These are phyloP conservation scores for Anas flavirostris DNA, from an alignment of 2,797 vertebrate species.

Conservation along the genomic window DNA sequence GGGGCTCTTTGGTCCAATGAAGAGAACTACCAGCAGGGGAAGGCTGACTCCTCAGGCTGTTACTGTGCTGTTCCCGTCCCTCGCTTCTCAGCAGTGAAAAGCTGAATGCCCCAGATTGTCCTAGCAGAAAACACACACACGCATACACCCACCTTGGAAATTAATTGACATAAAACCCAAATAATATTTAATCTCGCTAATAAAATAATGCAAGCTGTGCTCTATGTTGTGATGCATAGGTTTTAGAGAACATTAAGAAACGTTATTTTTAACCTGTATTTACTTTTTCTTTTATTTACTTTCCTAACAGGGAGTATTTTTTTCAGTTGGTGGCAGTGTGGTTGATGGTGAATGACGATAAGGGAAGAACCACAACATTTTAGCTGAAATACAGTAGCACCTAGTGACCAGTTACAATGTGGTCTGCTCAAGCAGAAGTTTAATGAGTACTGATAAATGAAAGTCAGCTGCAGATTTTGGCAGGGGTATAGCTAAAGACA, in stretches of 20 bases:
- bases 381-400: neutral
- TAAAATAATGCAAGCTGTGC: neutral
- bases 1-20: neutral
- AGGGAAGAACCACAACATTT: neutral
- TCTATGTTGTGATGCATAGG: neutral
- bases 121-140: neutral
- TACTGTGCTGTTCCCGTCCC: neutral
- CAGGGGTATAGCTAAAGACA: neutral
- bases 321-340: neutral
- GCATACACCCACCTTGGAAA: neutral
- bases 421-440: neutral
- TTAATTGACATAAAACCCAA: neutral
- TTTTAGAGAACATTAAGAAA: neutral
- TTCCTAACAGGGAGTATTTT: neutral
- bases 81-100: neutral
- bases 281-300: neutral
- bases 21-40: neutral
- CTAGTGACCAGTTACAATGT: neutral
- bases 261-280: fast-evolving
- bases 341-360: neutral
- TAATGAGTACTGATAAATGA: neutral
- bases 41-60: neutral
- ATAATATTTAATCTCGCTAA: neutral
- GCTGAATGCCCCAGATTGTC: neutral
- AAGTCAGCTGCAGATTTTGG: neutral